These are phyloP conservation scores for Mus musculus DNA, from an alignment of 2,113 vertebrate species.

Conservation along the genomic window DNA sequence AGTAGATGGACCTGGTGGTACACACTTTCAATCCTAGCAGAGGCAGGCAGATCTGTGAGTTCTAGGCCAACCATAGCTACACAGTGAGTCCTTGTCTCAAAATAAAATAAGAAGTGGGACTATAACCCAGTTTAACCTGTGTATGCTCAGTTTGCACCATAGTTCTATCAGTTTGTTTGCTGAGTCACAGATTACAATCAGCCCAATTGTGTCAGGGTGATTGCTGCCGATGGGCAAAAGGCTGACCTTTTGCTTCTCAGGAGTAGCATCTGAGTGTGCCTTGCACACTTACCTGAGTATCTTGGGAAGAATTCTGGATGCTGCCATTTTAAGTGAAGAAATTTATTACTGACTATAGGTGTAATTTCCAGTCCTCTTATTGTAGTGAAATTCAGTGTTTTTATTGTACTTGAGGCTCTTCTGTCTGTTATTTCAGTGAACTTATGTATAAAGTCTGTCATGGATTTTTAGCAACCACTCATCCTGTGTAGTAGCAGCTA, in stretches of 20 bases:
- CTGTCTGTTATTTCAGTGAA: constrained; percentile 39
- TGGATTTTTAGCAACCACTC: not conserved
- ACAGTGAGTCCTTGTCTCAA: not conserved
- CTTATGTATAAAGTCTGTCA: not conserved
- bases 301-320: constrained; percentile 13
- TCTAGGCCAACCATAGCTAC: not conserved
- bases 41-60: not conserved
- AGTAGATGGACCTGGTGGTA: not conserved
- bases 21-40: too few species aligned
- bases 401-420: constrained; percentile 32
- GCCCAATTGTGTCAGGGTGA: not conserved
- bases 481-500: not conserved
- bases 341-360: constrained; percentile 15
- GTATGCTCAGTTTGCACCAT: not conserved
- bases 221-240: not conserved
- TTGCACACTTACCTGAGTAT: not conserved
- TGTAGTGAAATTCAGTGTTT: constrained; percentile 16
- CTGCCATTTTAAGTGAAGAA: constrained; percentile 15
- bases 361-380: constrained; percentile 42
- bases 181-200: not conserved
- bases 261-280: not conserved
- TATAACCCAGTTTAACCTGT: not conserved
- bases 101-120: not conserved
- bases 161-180: not conserved
- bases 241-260: not conserved